Conservation (phyloP, 2,113 vertebrate species). For the Charina bottae region DNA sequence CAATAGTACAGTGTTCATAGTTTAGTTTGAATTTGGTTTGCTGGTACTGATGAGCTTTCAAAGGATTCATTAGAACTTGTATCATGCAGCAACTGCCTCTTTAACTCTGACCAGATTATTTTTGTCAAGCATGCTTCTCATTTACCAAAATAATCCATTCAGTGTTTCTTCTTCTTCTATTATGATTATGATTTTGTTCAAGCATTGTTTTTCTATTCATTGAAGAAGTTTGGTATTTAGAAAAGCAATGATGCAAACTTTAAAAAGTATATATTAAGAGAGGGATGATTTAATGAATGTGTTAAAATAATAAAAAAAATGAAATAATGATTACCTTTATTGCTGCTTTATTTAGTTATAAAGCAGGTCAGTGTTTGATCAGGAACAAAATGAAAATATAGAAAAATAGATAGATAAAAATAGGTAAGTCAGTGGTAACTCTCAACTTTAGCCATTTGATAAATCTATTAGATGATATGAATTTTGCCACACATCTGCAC, state of each 20-base stretch:
- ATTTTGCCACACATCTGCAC: neutral
- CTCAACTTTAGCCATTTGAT: neutral
- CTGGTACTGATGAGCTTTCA: neutral
- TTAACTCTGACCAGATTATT: neutral
- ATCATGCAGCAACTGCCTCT: slow-evolving; percentile 13
- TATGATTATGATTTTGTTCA: neutral
- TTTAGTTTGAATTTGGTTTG: neutral
- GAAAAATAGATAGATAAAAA: neutral
- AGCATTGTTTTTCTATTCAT: neutral
- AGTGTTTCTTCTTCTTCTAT: neutral
- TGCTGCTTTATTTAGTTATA: neutral
- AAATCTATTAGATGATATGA: neutral
- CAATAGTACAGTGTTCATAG: neutral
- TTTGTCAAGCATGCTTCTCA: neutral
- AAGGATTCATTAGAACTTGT: slow-evolving; percentile 1
- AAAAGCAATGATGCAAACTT: neutral
- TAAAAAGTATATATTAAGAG: neutral
- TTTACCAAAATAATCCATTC: neutral
- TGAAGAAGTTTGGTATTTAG: neutral
- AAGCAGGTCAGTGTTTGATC: neutral
- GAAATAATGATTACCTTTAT: neutral
- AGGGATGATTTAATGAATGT: neutral
- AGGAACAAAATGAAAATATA: neutral
- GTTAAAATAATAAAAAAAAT: neutral
- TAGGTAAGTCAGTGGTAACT: neutral